Evolutionary conservation across 2,888 invertebrate species (phyloP), one percentile per base, ranked within the genome.

Genomic region (Rotaria macrura): DNA sequence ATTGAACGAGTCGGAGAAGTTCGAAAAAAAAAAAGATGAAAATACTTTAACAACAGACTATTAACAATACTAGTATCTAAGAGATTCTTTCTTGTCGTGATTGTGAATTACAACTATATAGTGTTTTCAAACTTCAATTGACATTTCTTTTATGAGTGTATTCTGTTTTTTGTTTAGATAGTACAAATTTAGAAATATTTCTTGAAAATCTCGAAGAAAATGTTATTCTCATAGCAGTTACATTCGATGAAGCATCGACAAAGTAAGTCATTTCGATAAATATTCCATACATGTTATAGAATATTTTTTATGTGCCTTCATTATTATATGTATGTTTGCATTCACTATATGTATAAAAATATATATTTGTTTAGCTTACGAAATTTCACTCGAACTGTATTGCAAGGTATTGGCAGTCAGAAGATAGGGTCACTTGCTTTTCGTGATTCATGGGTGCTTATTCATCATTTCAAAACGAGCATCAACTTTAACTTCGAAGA

Each of bases 241-340:
- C 92, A 14, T 92, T 92, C 88, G 93, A 93, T 88, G 93, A 93
- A 88, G 92, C 92, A 2, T 92, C 92, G 10, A 91, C 90, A 87
- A 92, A 92, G 91, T 91, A 88, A 89, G 90, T 87, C 57, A 34
- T 12, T 57, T 79, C 47, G 5, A 25, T 57, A 23, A 12, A 55
- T 72, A n/a, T 52, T 54, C 1, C 85, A 10, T 47, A 20, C 29
- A 43, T 86, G 9, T 85, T 20, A 23, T 20, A 23, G 52, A 84
- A 43, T 52, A 43, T 38, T 38, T 38, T 49, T 49, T n/a, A 54
- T 54, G 6, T 20, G 20, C 4, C 25, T 17, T 65, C 4, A 65
- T 34, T 34, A 10, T 65, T 34, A 23, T 29, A 12, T 65, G 34
- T 79, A 9, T 79, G 6, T 43, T 43, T 79, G 4, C 38, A 40